Conservation (phyloP, 2,797 vertebrate genomes). For the Pyrocephalus nanus region DNA sequence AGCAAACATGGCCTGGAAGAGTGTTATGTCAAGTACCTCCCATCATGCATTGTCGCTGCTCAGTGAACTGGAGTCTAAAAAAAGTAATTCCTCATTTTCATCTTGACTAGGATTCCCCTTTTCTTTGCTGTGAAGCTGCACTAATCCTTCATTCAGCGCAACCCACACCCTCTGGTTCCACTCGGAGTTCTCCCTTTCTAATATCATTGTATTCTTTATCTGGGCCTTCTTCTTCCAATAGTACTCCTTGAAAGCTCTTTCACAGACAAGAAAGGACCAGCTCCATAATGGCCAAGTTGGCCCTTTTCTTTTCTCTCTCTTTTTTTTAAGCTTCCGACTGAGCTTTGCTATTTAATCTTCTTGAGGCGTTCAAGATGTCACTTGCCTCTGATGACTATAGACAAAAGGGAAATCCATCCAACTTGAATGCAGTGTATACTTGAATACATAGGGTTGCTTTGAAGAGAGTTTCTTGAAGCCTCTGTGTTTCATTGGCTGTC, state of each 20-base stretch:
- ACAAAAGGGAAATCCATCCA: conserved; percentile 91
- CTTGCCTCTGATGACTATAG: conserved; percentile 91
- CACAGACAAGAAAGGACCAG: conserved; percentile 86
- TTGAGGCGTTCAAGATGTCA: conserved; percentile 98
- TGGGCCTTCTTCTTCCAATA: conserved; percentile 81
- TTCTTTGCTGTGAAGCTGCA: conserved; percentile 81
- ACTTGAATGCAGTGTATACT: conserved; percentile 78
- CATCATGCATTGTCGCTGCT: conserved; percentile 93
- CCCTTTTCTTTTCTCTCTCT: conserved; percentile 81
- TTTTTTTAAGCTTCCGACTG: conserved; percentile 91
- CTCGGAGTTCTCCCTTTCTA: conserved; percentile 79
- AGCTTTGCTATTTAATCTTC: conserved; percentile 99
- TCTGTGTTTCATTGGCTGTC: conserved; percentile 82
- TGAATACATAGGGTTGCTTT: conserved; percentile 83
- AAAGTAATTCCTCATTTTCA: conserved; percentile 95
- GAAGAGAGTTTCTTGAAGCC: conserved; percentile 83
- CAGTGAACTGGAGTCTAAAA: conserved; percentile 92
- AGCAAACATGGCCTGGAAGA: conserved; percentile 93
- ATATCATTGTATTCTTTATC: conserved; percentile 81
- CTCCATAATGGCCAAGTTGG: conserved; percentile 84
- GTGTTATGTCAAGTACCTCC: conserved; percentile 97
- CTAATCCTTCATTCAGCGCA: conserved; percentile 89
- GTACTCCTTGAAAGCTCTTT: conserved; percentile 85
- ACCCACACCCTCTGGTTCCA: conserved; percentile 79
- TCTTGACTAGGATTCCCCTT: conserved; percentile 85